Evolutionary conservation across 2,113 vertebrate species (phyloP), one percentile per base, ranked within the genome.

Genomic region (Platichthys stellatus): DNA sequence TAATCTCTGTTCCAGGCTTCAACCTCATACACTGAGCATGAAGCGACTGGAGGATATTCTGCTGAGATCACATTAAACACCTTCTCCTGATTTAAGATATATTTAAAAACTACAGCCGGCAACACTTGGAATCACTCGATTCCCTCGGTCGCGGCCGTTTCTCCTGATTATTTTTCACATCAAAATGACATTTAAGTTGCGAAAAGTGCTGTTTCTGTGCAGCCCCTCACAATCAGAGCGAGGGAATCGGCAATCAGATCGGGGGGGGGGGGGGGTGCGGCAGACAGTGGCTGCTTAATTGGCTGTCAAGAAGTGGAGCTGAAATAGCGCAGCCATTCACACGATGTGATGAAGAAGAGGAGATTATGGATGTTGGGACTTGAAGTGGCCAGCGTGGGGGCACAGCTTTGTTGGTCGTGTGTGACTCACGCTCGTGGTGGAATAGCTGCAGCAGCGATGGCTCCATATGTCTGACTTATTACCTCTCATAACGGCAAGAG

Each of bases 311-410:
- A 67, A 76, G 64, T 62, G 56, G 58, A 49, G 59, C 74, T 74
- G 58, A 83, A 86, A 86, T 69, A 84, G 74, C 79, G 69, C 80
- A 7, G 58, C 17, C 53, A 57, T 86, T 82, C 64, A 70, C 24
- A 40, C 21, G 71, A 62, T 35, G 35, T 57, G 69, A 80, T 56
- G 76, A 82, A 72, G 74, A 69, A 66, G 78, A 66, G 69, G 62
- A 76, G 57, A 35, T 69, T 62, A 79, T 74, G 26, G 57, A 76
- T 74, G 65, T 15, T 69, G 59, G 57, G 10, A 60, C 23, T 63
- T 45, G 64, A 66, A 49, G 60, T 57, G 45, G 68, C 17, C 1
- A 17, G 64, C 51, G 72, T 63, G 62, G 65, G 75, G 78, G 31
- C 20, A 57, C 49, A 61, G 76, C 76, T 77, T 69, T 82, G 72